phyloP scores from a whole-genome alignment of 1,140 invertebrate species.

The Lepidurus apus region DNA sequence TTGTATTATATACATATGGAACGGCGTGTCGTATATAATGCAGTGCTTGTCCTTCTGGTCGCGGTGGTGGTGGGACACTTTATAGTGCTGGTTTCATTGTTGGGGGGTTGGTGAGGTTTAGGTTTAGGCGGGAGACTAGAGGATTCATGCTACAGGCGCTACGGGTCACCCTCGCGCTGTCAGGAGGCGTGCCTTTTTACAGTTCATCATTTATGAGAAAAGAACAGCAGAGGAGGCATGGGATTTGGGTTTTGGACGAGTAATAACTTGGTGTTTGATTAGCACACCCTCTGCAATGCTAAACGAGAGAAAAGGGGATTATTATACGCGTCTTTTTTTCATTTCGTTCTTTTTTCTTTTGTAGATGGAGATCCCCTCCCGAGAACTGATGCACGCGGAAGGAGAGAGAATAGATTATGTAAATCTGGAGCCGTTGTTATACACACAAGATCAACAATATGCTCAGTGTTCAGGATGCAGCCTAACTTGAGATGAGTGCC shows the following conservation, averaged over 20 bases:
- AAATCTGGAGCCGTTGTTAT: constrained; percentile 16
- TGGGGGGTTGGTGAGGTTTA: background rate
- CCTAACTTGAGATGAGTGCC: background rate
- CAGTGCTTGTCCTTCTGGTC: no score
- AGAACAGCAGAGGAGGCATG: background rate
- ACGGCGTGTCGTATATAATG: no score
- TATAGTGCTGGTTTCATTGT: background rate
- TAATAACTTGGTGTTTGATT: background rate
- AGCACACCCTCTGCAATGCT: background rate
- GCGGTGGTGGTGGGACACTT: no score
- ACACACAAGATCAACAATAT: constrained; percentile 19
- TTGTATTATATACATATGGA: no score
- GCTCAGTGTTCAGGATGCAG: constrained; percentile 13
- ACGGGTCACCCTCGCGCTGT: background rate
- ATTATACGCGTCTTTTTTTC: background rate
- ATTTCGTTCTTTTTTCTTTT: background rate
- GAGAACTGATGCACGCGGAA: background rate
- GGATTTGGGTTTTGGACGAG: background rate
- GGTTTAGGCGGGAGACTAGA: no score
- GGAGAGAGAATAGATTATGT: constrained; percentile 1
- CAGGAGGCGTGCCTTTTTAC: background rate
- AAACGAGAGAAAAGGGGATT: background rate
- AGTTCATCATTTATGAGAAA: background rate
- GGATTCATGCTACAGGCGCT: no score
- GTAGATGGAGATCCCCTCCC: background rate